Conservation (phyloP, 2,797 vertebrate species). For the Calcarius lapponicus region DNA sequence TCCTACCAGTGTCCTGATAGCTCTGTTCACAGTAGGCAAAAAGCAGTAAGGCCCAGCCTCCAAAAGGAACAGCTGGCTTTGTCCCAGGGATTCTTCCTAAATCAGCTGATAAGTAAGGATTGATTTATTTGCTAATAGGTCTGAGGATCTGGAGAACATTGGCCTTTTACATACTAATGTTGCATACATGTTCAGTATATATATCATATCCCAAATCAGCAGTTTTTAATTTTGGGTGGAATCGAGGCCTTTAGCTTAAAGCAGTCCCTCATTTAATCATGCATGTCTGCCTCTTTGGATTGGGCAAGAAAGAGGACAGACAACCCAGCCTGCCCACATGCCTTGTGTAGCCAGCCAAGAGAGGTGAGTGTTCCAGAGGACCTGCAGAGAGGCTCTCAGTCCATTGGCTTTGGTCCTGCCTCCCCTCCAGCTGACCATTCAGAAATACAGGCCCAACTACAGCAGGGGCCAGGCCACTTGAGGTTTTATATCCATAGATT, state of each 20-base stretch:
- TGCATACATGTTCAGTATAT: neutral
- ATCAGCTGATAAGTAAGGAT: neutral
- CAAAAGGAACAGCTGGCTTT: neutral
- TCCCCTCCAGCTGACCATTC: neutral
- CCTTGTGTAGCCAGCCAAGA: neutral
- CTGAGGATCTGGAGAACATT: neutral
- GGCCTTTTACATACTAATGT: neutral
- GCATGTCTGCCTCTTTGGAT: neutral
- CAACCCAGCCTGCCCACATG: neutral
- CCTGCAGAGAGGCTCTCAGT: neutral
- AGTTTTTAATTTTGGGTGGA: neutral
- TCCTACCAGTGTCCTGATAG: too few relatives aligned
- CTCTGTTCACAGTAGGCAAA: neutral
- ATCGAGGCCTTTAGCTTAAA: neutral
- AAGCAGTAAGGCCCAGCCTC: neutral
- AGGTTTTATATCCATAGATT: neutral
- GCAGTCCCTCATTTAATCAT: neutral
- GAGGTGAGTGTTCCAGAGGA: neutral
- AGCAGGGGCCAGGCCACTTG: neutral
- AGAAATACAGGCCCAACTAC: neutral
- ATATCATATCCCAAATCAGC: neutral
- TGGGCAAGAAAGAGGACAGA: too few relatives aligned
- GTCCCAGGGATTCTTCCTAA: neutral
- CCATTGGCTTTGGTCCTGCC: fast-evolving
- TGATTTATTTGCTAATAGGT: conserved; percentile 1